These are phyloP conservation scores for Ahaetulla prasina DNA, from an alignment of 2,113 vertebrate genomes.

Conservation along the genomic window DNA sequence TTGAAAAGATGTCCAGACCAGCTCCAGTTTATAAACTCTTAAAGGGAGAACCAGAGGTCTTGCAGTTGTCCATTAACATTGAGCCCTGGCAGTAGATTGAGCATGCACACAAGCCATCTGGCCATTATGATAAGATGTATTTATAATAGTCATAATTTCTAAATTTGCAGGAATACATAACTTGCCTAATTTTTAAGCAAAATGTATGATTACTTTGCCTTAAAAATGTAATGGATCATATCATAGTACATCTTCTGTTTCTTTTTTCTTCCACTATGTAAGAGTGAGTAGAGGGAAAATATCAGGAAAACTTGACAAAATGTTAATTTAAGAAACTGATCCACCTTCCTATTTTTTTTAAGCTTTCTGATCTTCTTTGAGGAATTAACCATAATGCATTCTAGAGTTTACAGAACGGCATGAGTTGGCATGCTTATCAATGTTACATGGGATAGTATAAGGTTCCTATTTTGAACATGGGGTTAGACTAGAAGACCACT, in stretches of 20 bases:
- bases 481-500: not conserved
- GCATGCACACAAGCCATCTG: not conserved
- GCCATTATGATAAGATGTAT: not conserved
- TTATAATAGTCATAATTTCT: not conserved
- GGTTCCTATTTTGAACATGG: not conserved
- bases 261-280: conserved; percentile 31
- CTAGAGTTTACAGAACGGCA: conserved; percentile 34
- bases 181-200: not conserved
- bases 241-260: not conserved
- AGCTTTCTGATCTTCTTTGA: conserved; percentile 24
- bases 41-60: not conserved
- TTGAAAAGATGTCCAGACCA: not conserved
- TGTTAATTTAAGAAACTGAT: conserved; percentile 31
- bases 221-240: not conserved
- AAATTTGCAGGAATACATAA: not conserved
- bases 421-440: conserved; percentile 44
- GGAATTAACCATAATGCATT: conserved; percentile 29
- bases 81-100: not conserved
- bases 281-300: conserved; percentile 20
- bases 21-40: not conserved
- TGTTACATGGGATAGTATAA: not conserved
- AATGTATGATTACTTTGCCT: not conserved
- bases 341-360: not conserved
- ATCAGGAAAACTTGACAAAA: conserved; percentile 16
- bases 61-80: not conserved